Conservation (phyloP, 1,140 invertebrate species). For the Campoletis sonorensis region DNA sequence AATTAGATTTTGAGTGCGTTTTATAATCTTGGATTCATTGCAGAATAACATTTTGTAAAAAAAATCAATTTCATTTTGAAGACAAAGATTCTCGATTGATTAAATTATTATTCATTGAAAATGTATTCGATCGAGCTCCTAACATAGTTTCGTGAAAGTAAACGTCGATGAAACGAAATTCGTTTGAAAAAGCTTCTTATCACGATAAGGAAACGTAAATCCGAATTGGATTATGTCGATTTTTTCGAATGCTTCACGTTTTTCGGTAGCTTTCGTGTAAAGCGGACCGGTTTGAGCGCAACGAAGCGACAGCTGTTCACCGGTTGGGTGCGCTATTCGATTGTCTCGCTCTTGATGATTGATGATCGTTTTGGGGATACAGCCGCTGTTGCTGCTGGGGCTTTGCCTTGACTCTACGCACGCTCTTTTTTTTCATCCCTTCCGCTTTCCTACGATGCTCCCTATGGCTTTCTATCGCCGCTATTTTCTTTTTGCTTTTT, state of each 20-base stretch:
- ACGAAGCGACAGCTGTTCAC: slow-evolving; percentile 76
- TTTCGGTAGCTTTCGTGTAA: slow-evolving; percentile 61
- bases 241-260: slow-evolving; percentile 41
- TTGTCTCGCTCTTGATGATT: slow-evolving; percentile 77
- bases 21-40: too few relatives aligned
- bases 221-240: slow-evolving; percentile 39
- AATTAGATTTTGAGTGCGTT: background rate
- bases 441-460: slow-evolving; percentile 53
- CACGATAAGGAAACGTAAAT: background rate
- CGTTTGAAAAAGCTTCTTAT: slow-evolving; percentile 7
- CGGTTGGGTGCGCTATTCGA: slow-evolving; percentile 73
- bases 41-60: too few relatives aligned
- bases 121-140: too few relatives aligned
- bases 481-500: slow-evolving; percentile 7
- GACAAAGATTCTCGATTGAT: too few relatives aligned
- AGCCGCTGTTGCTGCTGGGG: slow-evolving; percentile 57
- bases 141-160: too few relatives aligned
- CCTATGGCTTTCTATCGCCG: background rate
- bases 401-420: slow-evolving; percentile 59
- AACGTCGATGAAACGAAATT: background rate
- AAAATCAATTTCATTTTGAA: too few relatives aligned
- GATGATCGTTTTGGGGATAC: slow-evolving; percentile 74
- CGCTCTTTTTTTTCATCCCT: slow-evolving; percentile 61
- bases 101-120: too few relatives aligned
- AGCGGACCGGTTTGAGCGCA: slow-evolving; percentile 66